These are phyloP conservation scores for Xenopus laevis DNA, from an alignment of 2,113 vertebrate genomes.

Conservation along the genomic window DNA sequence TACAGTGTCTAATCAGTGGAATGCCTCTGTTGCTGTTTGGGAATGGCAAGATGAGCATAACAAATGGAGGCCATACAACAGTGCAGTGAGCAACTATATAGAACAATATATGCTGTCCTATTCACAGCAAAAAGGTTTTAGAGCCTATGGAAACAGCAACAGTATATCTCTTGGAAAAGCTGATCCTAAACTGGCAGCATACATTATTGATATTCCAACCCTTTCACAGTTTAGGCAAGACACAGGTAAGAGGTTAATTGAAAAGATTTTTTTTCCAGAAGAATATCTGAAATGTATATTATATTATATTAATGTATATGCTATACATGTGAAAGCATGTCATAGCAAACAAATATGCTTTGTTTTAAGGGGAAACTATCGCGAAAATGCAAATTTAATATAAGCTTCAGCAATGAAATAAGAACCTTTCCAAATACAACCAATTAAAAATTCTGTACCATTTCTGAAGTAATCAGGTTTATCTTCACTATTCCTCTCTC, in stretches of 20 bases:
- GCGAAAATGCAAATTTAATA: no score
- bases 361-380: no score
- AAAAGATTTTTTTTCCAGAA: no score
- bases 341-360: no score
- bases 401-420: no score
- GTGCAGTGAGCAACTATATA: constrained; percentile 84
- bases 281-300: no score
- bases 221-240: constrained; percentile 92
- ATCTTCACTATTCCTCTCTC: no score
- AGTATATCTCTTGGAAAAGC: constrained; percentile 84
- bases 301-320: no score
- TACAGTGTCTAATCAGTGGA: constrained; percentile 33
- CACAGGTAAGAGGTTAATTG: constrained; percentile 73
- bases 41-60: constrained; percentile 93
- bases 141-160: constrained; percentile 52
- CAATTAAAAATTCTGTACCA: no score
- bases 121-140: constrained; percentile 59
- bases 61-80: constrained; percentile 87
- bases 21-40: constrained; percentile 59
- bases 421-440: no score
- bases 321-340: no score
- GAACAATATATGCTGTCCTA: constrained; percentile 65
- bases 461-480: no score
- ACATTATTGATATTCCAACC: constrained; percentile 91
- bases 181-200: constrained; percentile 82